Evolutionary conservation across 2,113 vertebrate species (phyloP).

Genomic region (Chelonoidis abingdonii): DNA sequence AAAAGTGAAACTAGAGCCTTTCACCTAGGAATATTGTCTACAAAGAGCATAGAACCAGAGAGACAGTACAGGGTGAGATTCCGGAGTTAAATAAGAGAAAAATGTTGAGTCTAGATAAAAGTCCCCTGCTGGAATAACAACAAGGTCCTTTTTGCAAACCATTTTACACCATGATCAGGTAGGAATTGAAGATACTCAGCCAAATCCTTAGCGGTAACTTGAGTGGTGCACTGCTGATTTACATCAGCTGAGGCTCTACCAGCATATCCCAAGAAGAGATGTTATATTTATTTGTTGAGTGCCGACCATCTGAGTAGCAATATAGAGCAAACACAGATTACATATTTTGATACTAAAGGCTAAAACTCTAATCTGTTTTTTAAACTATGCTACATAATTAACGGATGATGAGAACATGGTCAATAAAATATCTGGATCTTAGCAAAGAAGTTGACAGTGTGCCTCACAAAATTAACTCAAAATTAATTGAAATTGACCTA

Average conservation of each 20-base stretch:
- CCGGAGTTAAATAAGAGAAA: not conserved
- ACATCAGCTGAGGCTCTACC: not conserved
- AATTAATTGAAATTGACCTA: not conserved
- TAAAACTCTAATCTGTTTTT: not conserved
- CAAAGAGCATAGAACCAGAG: not conserved
- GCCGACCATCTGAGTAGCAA: not conserved
- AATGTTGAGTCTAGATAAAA: not conserved
- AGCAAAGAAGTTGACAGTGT: not conserved
- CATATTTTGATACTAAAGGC: not conserved
- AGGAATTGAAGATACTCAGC: not conserved
- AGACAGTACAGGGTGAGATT: not conserved
- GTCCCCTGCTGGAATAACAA: not conserved
- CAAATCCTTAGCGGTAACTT: not conserved
- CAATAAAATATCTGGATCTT: not conserved
- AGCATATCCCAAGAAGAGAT: not conserved
- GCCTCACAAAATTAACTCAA: not conserved
- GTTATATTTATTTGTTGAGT: not conserved
- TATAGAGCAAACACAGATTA: not conserved
- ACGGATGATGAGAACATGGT: not conserved
- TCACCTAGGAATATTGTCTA: not conserved
- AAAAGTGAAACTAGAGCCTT: not conserved
- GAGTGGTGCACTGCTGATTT: not conserved
- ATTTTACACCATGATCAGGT: not conserved
- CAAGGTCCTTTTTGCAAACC: not conserved
- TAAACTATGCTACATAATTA: fast-evolving